Conservation (phyloP, 2,113 vertebrate genomes). For the Eubucco bourcierii region DNA sequence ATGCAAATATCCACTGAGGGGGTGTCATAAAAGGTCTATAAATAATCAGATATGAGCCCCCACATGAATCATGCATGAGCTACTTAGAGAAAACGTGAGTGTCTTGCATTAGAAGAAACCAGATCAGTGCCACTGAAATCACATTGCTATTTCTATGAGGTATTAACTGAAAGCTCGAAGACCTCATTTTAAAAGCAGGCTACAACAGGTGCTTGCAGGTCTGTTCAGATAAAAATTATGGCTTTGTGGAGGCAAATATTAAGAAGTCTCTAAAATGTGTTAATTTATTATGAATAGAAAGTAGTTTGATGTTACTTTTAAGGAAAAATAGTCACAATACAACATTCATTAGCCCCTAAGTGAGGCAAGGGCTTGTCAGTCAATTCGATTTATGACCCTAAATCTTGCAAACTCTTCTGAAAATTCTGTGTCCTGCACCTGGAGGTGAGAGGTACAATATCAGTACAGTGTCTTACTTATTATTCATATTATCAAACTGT, state of each 20-base stretch:
- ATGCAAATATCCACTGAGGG: conserved; percentile 64
- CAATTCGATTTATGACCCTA: conserved; percentile 57
- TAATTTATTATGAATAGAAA: conserved; percentile 74
- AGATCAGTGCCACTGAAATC: conserved; percentile 65
- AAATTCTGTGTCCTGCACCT: conserved; percentile 59
- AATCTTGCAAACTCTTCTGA: conserved; percentile 39
- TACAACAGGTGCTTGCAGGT: conserved; percentile 72
- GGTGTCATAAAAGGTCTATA: conserved; percentile 62
- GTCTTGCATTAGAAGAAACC: conserved; percentile 61
- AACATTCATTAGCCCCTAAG: conserved; percentile 67
- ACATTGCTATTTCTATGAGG: conserved; percentile 66
- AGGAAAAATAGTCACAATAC: conserved; percentile 68
- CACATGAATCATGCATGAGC: conserved; percentile 62
- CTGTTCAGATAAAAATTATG: conserved; percentile 67
- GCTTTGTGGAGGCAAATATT: conserved; percentile 68
- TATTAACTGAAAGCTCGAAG: conserved; percentile 55
- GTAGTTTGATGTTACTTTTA: conserved; percentile 63
- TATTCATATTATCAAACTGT: conserved; percentile 36
- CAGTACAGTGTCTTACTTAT: conserved; percentile 37
- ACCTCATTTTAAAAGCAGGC: conserved; percentile 63
- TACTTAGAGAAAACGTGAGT: conserved; percentile 49
- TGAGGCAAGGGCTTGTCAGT: conserved; percentile 68
- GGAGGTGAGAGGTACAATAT: conserved; percentile 65
- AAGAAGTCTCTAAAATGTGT: conserved; percentile 66
- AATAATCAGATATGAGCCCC: conserved; percentile 67